Percentiles rank a stretch among this genome's conserved stretches.
phyloP scores from a whole-genome alignment of 2,797 vertebrate species.

The Molossus molossus region DNA sequence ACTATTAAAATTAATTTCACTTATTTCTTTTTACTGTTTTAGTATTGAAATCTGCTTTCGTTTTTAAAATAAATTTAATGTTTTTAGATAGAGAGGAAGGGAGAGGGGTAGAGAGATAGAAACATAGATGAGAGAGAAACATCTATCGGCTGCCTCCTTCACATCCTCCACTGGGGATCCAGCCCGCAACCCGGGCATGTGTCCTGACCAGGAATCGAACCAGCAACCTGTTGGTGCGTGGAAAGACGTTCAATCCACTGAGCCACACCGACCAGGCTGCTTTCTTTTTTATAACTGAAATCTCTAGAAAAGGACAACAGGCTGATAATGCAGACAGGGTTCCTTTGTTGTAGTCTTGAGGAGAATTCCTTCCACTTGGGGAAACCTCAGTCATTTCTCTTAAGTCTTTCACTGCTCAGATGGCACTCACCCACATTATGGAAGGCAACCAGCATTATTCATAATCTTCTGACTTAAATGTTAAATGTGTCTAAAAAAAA shows the following conservation, averaged over 20 bases:
- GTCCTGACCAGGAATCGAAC: no score
- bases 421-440: neutral
- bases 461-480: neutral
- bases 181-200: no score
- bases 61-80: no score
- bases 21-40: neutral
- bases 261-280: no score
- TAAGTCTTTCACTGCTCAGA: neutral
- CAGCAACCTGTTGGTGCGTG: no score
- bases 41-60: neutral
- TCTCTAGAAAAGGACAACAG: neutral
- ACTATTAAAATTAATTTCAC: conserved; percentile 29
- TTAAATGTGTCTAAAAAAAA: neutral
- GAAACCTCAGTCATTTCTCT: neutral
- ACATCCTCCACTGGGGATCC: no score
- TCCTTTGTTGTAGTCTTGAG: neutral
- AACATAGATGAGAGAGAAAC: no score
- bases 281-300: neutral
- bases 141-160: no score
- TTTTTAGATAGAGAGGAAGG: no score
- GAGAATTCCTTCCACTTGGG: neutral
- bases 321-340: neutral
- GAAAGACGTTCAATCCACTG: no score
- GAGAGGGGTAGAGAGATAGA: no score
- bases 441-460: neutral